Base-by-base conservation (phyloP, 2,888 invertebrate species). In the Tetheella fluctuosa region DNA sequence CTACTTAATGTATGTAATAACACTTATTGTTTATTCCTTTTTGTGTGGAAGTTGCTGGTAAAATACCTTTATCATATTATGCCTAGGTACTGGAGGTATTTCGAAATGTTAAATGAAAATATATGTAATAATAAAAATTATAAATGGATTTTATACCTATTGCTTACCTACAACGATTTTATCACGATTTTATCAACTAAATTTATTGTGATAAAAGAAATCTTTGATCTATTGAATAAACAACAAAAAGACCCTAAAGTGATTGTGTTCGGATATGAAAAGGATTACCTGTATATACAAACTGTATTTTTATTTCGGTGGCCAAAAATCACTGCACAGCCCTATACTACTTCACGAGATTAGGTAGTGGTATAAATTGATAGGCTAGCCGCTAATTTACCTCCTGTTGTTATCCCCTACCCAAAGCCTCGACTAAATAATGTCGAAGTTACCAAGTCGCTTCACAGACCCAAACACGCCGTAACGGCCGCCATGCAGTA, bases 1-100 rank as follows among this genome's bases (percentile, higher is more conserved):
- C n/a, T n/a, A 48, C 10, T 10, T 48, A 54, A 54, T 54, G 54
- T 10, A n/a, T 25, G 54, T 54, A 28, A 54, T 34, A 55, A 55
- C 34, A 55, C 23, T 55, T 34, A 55, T 34, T 34, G 34, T 34
- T 34, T 23, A 20, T 55, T 12, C 55, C 55, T 20, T 37, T 55
- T 48, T 48, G 48, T 48, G 17, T 20, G 20, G 20, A 48, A n/a
- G 48, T 48, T n/a, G 48, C 10, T 48, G n/a, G 48, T 48, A 10
- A 42, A 42, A 20, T 48, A 20, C 17, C 10, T 5, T 48, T 48
- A n/a, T n/a, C 15, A 39, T 39, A 39, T 39, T n/a, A 39, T 7
- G 0, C 7, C 6, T 34, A 34, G 34, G 13, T 5, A 39, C n/a
- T 39, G n/a, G n/a, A 7, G 39, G n/a, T 3, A n/a, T 39, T n/a